phyloP scores from a whole-genome alignment of 2,113 vertebrate genomes.

The Okapia johnstoni region DNA sequence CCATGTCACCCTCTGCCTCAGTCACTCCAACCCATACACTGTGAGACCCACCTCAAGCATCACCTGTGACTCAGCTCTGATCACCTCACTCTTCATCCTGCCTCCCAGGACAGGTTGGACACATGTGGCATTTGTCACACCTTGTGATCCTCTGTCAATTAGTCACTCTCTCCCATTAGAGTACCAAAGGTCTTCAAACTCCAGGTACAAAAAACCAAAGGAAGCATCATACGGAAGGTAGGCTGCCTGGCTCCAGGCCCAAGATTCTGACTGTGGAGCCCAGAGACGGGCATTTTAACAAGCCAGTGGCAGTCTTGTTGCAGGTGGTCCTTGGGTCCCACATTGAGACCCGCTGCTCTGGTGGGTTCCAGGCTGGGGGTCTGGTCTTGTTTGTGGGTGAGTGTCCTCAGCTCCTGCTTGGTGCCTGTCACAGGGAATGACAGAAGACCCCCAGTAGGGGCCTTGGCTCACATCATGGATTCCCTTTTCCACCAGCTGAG shows the following conservation, averaged over 20 bases:
- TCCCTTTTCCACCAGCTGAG: neutral
- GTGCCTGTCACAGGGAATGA: fast-evolving
- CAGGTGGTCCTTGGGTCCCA: neutral
- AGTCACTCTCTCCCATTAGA: neutral
- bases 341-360: neutral
- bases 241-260: neutral
- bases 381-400: neutral
- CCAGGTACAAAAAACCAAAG: neutral
- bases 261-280: too few relatives aligned
- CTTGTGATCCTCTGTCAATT: neutral
- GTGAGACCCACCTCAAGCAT: neutral
- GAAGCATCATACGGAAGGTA: neutral
- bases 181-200: neutral
- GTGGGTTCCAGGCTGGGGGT: neutral
- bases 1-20: neutral
- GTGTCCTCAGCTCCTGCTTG: neutral
- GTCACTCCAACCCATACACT: neutral
- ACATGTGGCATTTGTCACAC: neutral
- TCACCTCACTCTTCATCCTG: neutral
- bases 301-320: fast-evolving
- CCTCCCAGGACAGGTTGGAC: neutral
- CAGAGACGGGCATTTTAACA: neutral
- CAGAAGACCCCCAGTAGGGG: neutral
- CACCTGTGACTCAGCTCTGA: neutral
- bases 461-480: neutral